These are phyloP conservation scores for Virgularia gustaviana DNA, from an alignment of 92 coral and sea anemone genomes.

Conservation along the genomic window DNA sequence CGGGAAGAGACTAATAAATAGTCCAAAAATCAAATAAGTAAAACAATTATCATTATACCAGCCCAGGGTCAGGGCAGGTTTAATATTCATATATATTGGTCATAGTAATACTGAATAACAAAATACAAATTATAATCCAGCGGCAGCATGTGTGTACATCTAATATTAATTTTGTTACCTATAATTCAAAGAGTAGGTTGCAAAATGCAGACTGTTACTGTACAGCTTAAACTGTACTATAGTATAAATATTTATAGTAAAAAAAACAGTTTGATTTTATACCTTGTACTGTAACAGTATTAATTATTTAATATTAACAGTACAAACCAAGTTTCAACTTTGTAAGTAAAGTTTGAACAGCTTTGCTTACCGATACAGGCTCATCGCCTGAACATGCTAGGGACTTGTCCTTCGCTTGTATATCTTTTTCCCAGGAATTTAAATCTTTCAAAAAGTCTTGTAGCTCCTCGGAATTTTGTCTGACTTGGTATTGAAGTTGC, in stretches of 20 bases:
- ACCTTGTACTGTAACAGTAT: neutral
- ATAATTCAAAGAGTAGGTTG: too few relatives aligned
- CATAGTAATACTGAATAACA: too few relatives aligned
- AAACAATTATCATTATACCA: neutral
- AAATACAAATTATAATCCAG: too few relatives aligned
- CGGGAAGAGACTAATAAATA: conserved; percentile 64
- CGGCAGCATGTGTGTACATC: too few relatives aligned
- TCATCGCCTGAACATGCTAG: conserved; percentile 62
- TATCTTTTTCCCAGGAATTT: conserved; percentile 76
- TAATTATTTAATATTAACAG: neutral
- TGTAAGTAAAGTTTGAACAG: neutral
- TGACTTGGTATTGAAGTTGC: conserved; percentile 69
- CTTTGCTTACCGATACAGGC: conserved; percentile 53
- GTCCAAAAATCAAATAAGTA: neutral
- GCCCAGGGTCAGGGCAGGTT: too few relatives aligned
- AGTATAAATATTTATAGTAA: too few relatives aligned
- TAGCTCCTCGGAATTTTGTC: conserved; percentile 86
- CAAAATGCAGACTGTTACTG: too few relatives aligned
- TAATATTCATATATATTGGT: too few relatives aligned
- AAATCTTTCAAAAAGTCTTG: conserved; percentile 81
- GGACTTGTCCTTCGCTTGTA: conserved; percentile 74
- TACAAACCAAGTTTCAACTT: neutral
- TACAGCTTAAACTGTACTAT: too few relatives aligned
- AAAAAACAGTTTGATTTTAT: neutral
- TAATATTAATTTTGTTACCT: too few relatives aligned